Percentiles rank a stretch among this genome's conserved stretches.
These are phyloP conservation scores for Smutsia temminckii DNA, from an alignment of 2,797 vertebrate species.

Conservation along the genomic window DNA sequence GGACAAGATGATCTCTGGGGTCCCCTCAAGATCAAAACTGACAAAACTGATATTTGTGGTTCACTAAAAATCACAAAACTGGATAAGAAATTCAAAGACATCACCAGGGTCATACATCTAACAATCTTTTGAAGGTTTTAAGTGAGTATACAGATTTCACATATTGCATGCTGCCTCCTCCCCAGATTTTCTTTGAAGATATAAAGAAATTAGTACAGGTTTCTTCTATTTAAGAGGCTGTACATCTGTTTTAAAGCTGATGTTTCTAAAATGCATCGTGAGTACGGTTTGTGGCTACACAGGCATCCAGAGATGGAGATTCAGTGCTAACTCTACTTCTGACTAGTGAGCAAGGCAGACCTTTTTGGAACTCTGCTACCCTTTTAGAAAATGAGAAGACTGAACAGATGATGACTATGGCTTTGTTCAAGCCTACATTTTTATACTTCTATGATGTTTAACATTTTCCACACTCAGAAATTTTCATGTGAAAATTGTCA, in stretches of 20 bases:
- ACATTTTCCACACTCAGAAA: background rate
- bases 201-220: background rate
- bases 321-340: background rate
- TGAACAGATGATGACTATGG: background rate
- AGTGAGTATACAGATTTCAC: background rate
- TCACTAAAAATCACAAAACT: background rate
- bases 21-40: background rate
- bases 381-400: background rate
- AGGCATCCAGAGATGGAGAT: background rate
- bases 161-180: background rate
- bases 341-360: background rate
- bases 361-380: background rate
- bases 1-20: background rate
- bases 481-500: slow-evolving; percentile 24
- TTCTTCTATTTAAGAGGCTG: background rate
- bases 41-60: background rate
- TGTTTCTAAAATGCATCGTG: background rate
- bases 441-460: background rate
- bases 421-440: background rate
- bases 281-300: background rate
- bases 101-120: background rate
- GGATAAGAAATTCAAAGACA: background rate
- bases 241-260: background rate
- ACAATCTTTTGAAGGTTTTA: background rate
- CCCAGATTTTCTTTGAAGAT: background rate